Percentiles rank a stretch among this genome's conserved stretches.
Evolutionary conservation across 2,888 invertebrate species (phyloP).

Genomic region (Apamea sordens): DNA sequence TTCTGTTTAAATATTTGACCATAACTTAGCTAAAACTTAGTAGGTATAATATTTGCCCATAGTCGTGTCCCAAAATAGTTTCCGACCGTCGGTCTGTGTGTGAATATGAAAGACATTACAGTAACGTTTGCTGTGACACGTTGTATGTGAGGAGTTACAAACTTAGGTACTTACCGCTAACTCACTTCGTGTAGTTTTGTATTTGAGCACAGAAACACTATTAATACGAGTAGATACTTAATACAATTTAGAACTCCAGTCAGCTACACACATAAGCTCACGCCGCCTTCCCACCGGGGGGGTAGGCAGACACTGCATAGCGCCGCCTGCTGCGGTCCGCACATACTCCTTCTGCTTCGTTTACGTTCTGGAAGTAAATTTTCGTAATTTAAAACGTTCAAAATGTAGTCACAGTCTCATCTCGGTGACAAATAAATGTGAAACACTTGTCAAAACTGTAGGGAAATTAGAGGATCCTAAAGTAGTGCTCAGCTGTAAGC

Average conservation of each 20-base stretch:
- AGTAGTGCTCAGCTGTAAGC: too few species aligned
- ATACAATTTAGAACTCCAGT: too few species aligned
- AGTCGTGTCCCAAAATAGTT: neutral
- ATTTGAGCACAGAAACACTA: neutral
- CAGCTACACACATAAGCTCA: neutral
- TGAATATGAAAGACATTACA: slow-evolving; percentile 2
- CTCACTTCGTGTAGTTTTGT: neutral
- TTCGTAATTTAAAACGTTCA: too few species aligned
- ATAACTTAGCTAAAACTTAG: neutral
- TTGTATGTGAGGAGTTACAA: neutral
- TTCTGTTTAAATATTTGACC: neutral
- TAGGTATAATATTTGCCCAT: neutral
- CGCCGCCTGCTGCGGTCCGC: too few species aligned
- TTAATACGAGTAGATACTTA: neutral
- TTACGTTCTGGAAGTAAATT: too few species aligned
- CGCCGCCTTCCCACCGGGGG: neutral
- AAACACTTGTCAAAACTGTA: too few species aligned
- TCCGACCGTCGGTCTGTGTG: neutral
- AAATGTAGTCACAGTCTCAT: too few species aligned
- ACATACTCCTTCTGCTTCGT: too few species aligned
- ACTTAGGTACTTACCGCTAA: neutral
- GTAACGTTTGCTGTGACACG: neutral
- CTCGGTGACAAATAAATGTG: too few species aligned
- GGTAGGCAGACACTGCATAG: neutral
- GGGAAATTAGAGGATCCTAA: too few species aligned